Conservation (phyloP, 1,140 invertebrate species). For the Micrasema longulum region DNA sequence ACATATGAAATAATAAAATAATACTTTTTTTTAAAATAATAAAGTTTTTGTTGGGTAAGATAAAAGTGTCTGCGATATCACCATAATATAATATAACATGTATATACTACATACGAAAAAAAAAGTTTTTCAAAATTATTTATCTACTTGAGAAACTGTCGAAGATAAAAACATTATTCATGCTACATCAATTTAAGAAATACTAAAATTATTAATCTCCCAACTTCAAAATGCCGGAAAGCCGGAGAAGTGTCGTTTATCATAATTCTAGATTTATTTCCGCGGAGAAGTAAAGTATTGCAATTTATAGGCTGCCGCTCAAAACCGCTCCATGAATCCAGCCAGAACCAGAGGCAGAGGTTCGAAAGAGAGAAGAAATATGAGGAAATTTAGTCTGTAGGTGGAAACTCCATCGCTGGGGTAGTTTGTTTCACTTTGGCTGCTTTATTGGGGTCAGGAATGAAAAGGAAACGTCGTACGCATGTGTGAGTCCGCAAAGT, state of each 20-base stretch:
- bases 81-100: too few species aligned
- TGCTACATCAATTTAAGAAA: slow-evolving; percentile 5
- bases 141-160: too few species aligned
- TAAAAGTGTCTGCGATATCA: too few species aligned
- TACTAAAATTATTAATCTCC: slow-evolving; percentile 21
- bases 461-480: neutral
- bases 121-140: too few species aligned
- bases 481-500: neutral
- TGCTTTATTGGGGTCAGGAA: slow-evolving; percentile 22
- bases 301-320: slow-evolving; percentile 3
- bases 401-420: neutral
- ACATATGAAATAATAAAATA: too few species aligned
- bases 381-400: slow-evolving; percentile 7
- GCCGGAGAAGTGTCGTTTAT: slow-evolving; percentile 17
- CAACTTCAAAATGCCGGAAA: neutral
- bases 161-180: too few species aligned
- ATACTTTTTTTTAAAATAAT: too few species aligned
- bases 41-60: too few species aligned
- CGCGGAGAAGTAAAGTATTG: slow-evolving; percentile 15
- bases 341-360: neutral
- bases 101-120: too few species aligned
- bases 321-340: slow-evolving; percentile 5
- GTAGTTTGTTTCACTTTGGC: slow-evolving; percentile 11
- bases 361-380: neutral
- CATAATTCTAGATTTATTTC: slow-evolving; percentile 20